Evolutionary conservation across 2,797 vertebrate genomes (phyloP).

Genomic region (Pangasius larnaudii): DNA sequence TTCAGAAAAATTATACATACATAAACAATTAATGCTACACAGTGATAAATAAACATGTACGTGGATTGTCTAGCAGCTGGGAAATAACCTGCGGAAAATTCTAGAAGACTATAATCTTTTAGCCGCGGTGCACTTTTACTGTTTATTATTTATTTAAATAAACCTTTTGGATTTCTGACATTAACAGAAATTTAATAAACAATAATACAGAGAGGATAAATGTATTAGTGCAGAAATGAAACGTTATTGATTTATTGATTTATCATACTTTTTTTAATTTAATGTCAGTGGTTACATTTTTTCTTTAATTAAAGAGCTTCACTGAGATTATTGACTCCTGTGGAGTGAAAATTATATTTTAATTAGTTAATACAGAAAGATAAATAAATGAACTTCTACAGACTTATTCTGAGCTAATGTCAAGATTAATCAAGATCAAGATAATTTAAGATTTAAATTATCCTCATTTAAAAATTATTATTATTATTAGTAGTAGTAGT

Average conservation of each 20-base stretch:
- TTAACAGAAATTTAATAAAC: not conserved
- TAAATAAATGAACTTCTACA: not conserved
- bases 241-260: not conserved
- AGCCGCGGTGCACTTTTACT: not conserved
- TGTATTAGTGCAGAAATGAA: not conserved
- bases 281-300: not conserved
- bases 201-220: not conserved
- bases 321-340: not conserved
- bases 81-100: not conserved
- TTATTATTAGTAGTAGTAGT: not conserved
- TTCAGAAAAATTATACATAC: not conserved
- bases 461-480: not conserved
- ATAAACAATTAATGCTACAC: not conserved
- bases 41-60: not conserved
- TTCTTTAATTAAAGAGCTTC: not conserved
- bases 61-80: not conserved
- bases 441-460: not conserved
- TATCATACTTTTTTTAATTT: not conserved
- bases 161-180: not conserved
- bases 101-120: not conserved
- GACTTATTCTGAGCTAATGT: not conserved
- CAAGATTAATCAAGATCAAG: too few relatives aligned
- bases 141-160: not conserved
- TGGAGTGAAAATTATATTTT: not conserved
- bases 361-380: not conserved